Evolutionary conservation across 2,888 invertebrate genomes (phyloP).

Genomic region (Zaprionus obscuricornis): DNA sequence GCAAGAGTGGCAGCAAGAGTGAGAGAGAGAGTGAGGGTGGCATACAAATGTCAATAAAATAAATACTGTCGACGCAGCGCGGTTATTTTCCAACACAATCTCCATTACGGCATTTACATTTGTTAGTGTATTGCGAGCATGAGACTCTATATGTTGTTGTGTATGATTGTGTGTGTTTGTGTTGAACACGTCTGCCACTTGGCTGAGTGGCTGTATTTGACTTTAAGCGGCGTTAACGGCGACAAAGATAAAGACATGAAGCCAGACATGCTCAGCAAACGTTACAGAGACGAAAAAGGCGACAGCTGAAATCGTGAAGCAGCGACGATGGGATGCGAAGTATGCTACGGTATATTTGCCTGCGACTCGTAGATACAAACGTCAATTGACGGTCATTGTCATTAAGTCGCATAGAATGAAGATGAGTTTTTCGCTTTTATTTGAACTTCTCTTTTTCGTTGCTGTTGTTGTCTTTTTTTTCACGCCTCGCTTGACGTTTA

Average conservation of each 20-base stretch:
- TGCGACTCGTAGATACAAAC: slow-evolving; percentile 48
- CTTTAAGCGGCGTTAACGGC: slow-evolving; percentile 72
- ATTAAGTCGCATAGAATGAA: slow-evolving; percentile 69
- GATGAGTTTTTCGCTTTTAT: slow-evolving; percentile 63
- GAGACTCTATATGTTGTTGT: slow-evolving; percentile 24
- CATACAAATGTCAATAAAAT: slow-evolving; percentile 75
- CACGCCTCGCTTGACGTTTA: slow-evolving; percentile 50
- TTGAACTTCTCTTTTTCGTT: slow-evolving; percentile 38
- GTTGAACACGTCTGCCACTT: slow-evolving; percentile 58
- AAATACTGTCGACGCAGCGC: slow-evolving; percentile 78
- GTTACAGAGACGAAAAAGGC: background rate
- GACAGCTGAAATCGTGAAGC: slow-evolving; percentile 7
- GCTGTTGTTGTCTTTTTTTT: slow-evolving; percentile 19
- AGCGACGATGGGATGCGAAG: too few relatives aligned
- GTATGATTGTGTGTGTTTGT: slow-evolving; percentile 33
- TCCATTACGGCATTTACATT: slow-evolving; percentile 74
- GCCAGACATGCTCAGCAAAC: slow-evolving; percentile 49
- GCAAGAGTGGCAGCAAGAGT: background rate
- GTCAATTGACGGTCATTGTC: slow-evolving; percentile 73
- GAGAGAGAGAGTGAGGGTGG: slow-evolving; percentile 19
- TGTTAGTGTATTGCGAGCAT: slow-evolving; percentile 30
- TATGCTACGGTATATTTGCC: too few relatives aligned
- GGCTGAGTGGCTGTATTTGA: slow-evolving; percentile 71
- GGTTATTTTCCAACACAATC: slow-evolving; percentile 75
- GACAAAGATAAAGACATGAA: slow-evolving; percentile 71